Conservation (phyloP, 2,888 invertebrate species). For the Limnephilus rhombicus region DNA sequence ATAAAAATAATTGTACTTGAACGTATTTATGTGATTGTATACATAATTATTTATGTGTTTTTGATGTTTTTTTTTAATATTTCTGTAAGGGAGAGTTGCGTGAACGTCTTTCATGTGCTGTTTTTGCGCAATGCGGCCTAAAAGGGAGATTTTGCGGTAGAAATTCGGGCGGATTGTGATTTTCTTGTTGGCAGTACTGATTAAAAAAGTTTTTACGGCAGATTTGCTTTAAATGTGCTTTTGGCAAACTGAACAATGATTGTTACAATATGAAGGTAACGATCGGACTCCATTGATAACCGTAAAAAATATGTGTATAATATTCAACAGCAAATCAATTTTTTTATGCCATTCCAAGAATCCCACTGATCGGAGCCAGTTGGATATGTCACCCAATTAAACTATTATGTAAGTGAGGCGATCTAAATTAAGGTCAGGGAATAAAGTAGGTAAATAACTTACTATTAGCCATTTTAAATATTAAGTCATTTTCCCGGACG, state of each 20-base stretch:
- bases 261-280: neutral
- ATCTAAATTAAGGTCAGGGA: too few relatives aligned
- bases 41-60: neutral
- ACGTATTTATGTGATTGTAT: neutral
- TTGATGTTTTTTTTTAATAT: neutral
- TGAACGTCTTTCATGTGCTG: neutral
- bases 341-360: too few relatives aligned
- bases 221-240: neutral
- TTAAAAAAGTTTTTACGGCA: slow-evolving; percentile 23
- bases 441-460: too few relatives aligned
- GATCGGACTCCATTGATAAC: neutral
- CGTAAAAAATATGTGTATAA: neutral
- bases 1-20: too few relatives aligned
- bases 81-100: neutral
- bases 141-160: neutral
- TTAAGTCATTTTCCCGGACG: too few relatives aligned
- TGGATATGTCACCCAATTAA: too few relatives aligned
- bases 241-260: neutral
- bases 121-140: slow-evolving; percentile 31
- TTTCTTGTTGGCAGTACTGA: slow-evolving; percentile 12
- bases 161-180: slow-evolving; percentile 6
- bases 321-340: too few relatives aligned
- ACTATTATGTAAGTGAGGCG: too few relatives aligned
- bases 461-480: too few relatives aligned
- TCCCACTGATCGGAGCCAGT: too few relatives aligned